Conservation (phyloP, 2,888 invertebrate species). For the Epsilonema sp. region DNA sequence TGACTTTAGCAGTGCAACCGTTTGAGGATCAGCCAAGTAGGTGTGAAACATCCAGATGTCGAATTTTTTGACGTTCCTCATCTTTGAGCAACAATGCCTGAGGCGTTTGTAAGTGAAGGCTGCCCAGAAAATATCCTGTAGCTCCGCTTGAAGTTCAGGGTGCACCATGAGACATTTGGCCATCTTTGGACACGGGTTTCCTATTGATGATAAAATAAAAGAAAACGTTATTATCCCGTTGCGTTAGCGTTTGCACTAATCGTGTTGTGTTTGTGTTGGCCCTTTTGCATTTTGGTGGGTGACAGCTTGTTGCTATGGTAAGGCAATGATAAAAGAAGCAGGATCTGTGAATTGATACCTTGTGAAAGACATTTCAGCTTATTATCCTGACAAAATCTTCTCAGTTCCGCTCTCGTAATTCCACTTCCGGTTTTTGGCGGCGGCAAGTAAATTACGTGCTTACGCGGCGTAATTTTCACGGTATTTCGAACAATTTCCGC, state of each 20-base stretch:
- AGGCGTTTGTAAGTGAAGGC: neutral
- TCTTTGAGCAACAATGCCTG: neutral
- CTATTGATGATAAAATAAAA: no score
- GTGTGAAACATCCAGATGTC: neutral
- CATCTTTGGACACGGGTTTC: neutral
- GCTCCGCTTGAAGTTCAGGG: neutral
- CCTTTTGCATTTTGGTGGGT: no score
- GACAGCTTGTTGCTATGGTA: no score
- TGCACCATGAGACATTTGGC: neutral
- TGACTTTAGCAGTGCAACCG: neutral
- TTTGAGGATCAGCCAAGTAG: neutral
- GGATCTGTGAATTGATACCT: no score
- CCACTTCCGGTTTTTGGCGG: neutral
- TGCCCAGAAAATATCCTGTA: slow-evolving; percentile 1
- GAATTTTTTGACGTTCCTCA: neutral
- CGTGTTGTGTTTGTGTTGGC: no score
- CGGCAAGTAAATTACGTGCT: neutral
- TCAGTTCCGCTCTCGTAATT: neutral
- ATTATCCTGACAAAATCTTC: neutral
- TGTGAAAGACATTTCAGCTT: neutral
- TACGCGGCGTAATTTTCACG: no score
- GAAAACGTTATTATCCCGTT: no score
- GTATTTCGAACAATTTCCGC: no score
- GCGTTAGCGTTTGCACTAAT: no score
- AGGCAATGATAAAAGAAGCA: no score